Evolutionary conservation across 1,140 invertebrate species (phyloP), one percentile per base, ranked within the genome.

Genomic region (Goniozus legneri): DNA sequence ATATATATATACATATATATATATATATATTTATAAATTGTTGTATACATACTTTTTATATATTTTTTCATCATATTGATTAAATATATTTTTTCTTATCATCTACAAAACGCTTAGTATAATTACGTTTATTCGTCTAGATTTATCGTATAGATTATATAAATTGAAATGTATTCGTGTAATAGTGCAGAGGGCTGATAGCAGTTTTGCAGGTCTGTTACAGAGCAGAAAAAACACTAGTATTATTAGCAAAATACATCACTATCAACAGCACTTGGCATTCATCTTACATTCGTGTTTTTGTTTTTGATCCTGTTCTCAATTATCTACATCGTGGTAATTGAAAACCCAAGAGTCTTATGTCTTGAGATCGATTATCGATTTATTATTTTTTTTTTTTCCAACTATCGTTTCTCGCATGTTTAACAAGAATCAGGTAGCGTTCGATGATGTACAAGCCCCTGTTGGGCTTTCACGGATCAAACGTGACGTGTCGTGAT

Each of bases 141-240:
- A n/a, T n/a, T n/a, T 36, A 46, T 55, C 50, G 27, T 39, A 41
- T 51, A 56, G 42, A 58, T 52, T 51, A 31, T 58, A 45, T 55
- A 22, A 47, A 56, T 52, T 50, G 51, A 62, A 65, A 60, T 57
- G 56, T 62, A 65, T 56, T 62, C 51, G 54, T 61, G 45, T 50
- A 44, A 8, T 57, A 52, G 51, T 54, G 42, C 46, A 58, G 48
- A 58, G 56, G 54, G 60, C 63, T 65, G 60, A 62, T 65, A 55
- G 58, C 56, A 54, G n/a, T 61, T 58, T 65, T 56, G 62, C 60
- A 65, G 62, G 58, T 63, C 63, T 52, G 60, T 65, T 65, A 62
- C 52, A 61, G 60, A 65, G 55, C 54, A 49, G 58, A 62, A 63
- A 65, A 50, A 62, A 61, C 58, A 61, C 50, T 37, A 44, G 46